A percentile compares a stretch with the other conserved stretches of the same genome.
Evolutionary conservation across 1,140 invertebrate species (phyloP).

Genomic region (Trachymyrmex septentrionalis): DNA sequence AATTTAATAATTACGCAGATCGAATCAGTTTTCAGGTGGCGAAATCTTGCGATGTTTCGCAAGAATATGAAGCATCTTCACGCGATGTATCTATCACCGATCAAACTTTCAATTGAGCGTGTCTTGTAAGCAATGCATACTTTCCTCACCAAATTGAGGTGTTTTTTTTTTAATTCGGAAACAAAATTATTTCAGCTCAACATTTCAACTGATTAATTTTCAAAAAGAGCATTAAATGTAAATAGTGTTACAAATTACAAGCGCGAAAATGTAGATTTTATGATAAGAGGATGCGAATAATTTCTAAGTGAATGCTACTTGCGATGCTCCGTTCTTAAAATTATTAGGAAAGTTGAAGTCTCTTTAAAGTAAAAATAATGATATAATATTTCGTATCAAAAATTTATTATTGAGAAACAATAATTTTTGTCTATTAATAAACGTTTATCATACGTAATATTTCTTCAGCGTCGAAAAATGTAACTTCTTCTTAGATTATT

Average conservation of each 20-base stretch:
- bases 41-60: constrained; percentile 44
- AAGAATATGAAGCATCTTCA: constrained; percentile 49
- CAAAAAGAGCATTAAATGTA: background rate
- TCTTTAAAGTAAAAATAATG: constrained; percentile 1
- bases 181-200: background rate
- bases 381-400: background rate
- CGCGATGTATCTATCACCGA: constrained; percentile 41
- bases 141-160: constrained; percentile 10
- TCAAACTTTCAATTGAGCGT: constrained; percentile 50
- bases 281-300: background rate
- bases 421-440: background rate
- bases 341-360: background rate
- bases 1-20: constrained; percentile 58
- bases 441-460: background rate
- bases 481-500: background rate
- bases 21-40: constrained; percentile 53
- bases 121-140: background rate
- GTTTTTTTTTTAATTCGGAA: constrained; percentile 8
- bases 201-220: background rate
- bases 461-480: background rate
- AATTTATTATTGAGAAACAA: background rate
- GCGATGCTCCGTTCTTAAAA: background rate
- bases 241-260: background rate
- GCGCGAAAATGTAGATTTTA: background rate
- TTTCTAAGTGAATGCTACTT: background rate